Evolutionary conservation across 2,888 invertebrate species (phyloP), one percentile per base, ranked within the genome.

Genomic region (Chrysolina americana): DNA sequence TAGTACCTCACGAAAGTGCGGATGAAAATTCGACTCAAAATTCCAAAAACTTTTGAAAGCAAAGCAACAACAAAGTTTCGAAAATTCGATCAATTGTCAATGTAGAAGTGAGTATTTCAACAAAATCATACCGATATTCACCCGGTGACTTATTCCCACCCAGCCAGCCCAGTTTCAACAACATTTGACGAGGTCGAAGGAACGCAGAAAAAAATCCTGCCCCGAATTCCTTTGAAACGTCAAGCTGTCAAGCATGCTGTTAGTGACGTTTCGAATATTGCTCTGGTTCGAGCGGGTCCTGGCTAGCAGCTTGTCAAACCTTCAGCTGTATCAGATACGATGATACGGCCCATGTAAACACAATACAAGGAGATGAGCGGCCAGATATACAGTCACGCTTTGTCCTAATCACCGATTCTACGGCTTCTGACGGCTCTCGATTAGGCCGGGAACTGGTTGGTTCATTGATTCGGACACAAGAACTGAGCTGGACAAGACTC

Each of bases 291-390:
- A 69, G 62, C 59, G 28, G 36, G 23, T n/a, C 59, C 36, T 28
- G 2, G 2, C 59, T 59, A 28, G 73, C 65, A 74, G 73, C 69
- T 71, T 73, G 78, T 76, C 78, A 78, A 71, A 75, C 53, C 70
- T 69, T 74, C 69, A 66, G 68, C 73, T 73, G 77, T 71, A 79
- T 79, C 79, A 73, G 78, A 79, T 78, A 78, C 76, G 79, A 78
- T 79, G 81, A 80, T 81, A 81, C 76, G 78, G 74, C 75, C 79
- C 79, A 75, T 81, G 81, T 80, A 80, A 81, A 80, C 80, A 81
- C 79, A 81, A 80, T 80, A 74, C 77, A 74, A 77, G 78, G 68
- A 80, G 81, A 81, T 81, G 79, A 78, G 77, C 70, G 76, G 76
- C 56, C 78, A 68, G 81, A 81, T 81, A 81, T 65, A 73, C 76